These are phyloP conservation scores for Diploscapter pachys DNA, from an alignment of 1,140 invertebrate genomes.

Conservation along the genomic window DNA sequence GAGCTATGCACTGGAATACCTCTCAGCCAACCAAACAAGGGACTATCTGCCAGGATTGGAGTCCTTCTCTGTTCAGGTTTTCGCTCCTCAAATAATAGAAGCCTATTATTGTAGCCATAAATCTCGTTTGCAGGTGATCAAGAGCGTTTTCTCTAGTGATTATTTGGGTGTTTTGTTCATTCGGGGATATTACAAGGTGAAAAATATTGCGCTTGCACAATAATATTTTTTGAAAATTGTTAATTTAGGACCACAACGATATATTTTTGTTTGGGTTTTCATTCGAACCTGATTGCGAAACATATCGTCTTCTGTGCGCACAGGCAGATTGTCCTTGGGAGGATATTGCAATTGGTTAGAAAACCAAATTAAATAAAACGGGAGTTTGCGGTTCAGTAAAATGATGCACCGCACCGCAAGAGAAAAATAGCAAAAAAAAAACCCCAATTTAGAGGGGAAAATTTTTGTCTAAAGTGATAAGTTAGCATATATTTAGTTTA, in stretches of 20 bases:
- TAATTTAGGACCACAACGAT: constrained; percentile 23
- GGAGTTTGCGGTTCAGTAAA: too few relatives aligned
- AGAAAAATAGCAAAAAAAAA: too few relatives aligned
- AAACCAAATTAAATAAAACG: background rate
- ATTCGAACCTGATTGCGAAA: constrained; percentile 26
- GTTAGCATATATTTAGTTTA: too few relatives aligned
- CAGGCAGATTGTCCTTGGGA: constrained; percentile 5
- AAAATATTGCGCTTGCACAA: background rate
- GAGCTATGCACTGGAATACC: constrained; percentile 23
- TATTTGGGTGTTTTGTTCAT: constrained; percentile 29
- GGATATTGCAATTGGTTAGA: background rate
- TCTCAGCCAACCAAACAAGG: constrained; percentile 26
- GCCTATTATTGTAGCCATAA: background rate
- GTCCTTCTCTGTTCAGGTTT: constrained; percentile 26
- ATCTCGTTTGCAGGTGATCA: constrained; percentile 19
- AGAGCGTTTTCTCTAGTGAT: constrained; percentile 20
- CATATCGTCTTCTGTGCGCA: constrained; percentile 5
- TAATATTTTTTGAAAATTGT: background rate
- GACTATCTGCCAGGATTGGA: constrained; percentile 28
- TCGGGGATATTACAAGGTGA: constrained; percentile 23
- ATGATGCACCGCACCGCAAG: too few relatives aligned
- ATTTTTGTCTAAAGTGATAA: too few relatives aligned
- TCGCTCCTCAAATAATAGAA: background rate
- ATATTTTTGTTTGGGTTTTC: constrained; percentile 29
- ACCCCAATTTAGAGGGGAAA: too few relatives aligned